phyloP scores from a whole-genome alignment of 1,140 invertebrate genomes.

The Neodiprion virginianus region DNA sequence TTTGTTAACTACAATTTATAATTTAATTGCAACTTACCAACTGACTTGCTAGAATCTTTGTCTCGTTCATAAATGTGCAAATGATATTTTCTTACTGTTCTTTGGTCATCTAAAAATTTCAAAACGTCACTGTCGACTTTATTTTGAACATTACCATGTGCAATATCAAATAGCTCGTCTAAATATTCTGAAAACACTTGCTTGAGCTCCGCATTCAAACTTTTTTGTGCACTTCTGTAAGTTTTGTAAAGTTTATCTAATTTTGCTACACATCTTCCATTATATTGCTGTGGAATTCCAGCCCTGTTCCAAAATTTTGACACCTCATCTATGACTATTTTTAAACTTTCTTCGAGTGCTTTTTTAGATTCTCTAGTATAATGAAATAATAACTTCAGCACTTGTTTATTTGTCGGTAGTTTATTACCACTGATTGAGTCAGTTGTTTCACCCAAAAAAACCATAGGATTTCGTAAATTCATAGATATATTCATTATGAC shows the following conservation, averaged over 20 bases:
- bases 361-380: slow-evolving; percentile 21
- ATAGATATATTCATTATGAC: too few species aligned
- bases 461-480: too few species aligned
- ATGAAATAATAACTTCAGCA: slow-evolving; percentile 22
- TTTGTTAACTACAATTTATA: too few species aligned
- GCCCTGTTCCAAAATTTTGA: slow-evolving; percentile 22
- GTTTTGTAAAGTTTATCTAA: slow-evolving; percentile 20
- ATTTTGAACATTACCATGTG: too few species aligned
- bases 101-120: too few species aligned
- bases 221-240: slow-evolving; percentile 24
- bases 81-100: too few species aligned
- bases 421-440: slow-evolving; percentile 21
- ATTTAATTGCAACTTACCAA: too few species aligned
- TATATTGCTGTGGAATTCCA: slow-evolving; percentile 17
- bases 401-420: slow-evolving; percentile 22
- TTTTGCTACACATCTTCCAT: slow-evolving; percentile 21
- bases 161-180: too few species aligned
- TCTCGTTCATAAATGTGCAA: too few species aligned
- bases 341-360: slow-evolving; percentile 15
- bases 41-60: too few species aligned
- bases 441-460: background rate
- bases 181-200: background rate
- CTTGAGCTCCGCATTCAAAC: background rate
- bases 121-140: too few species aligned
- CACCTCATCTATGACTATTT: slow-evolving; percentile 22